Percentiles rank a stretch among this genome's conserved stretches.
Evolutionary conservation across 2,888 invertebrate genomes (phyloP).

Genomic region (Orchesellides sinensis): DNA sequence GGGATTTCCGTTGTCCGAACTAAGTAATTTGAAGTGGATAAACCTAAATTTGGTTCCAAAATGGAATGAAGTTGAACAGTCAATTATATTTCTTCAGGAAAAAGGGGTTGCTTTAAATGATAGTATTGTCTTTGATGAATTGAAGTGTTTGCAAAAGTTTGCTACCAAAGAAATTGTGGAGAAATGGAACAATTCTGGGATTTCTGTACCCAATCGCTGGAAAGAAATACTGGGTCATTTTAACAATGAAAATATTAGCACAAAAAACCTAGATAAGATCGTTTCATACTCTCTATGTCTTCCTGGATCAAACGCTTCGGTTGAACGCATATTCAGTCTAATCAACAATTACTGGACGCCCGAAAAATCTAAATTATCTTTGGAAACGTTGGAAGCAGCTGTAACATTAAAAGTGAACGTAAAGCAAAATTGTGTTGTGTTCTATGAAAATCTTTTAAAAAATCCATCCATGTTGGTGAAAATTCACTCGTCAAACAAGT

Average conservation of each 20-base stretch:
- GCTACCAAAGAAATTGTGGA: not conserved
- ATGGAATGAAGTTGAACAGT: too few relatives aligned
- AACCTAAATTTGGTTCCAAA: too few relatives aligned
- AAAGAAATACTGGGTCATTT: constrained; percentile 10
- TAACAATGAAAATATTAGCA: not conserved
- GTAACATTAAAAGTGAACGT: not conserved
- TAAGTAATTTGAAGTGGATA: too few relatives aligned
- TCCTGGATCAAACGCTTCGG: constrained; percentile 1
- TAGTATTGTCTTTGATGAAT: not conserved
- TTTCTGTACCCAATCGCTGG: not conserved
- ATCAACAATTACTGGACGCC: constrained; percentile 17
- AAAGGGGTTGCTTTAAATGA: too few relatives aligned
- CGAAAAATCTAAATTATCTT: not conserved
- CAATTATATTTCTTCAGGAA: too few relatives aligned
- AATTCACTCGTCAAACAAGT: too few relatives aligned
- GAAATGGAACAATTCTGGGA: not conserved
- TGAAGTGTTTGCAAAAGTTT: not conserved
- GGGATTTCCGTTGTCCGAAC: too few relatives aligned
- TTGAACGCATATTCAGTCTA: constrained; percentile 6
- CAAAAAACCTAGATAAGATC: not conserved
- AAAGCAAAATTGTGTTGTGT: not conserved
- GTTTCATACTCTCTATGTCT: constrained; percentile 12
- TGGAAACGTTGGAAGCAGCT: not conserved
- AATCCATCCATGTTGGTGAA: too few relatives aligned
- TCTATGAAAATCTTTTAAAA: not conserved